A percentile compares a stretch with the other conserved stretches of the same genome.
Conservation (phyloP, 2,888 invertebrate genomes). For the Apotomis turbidana region DNA sequence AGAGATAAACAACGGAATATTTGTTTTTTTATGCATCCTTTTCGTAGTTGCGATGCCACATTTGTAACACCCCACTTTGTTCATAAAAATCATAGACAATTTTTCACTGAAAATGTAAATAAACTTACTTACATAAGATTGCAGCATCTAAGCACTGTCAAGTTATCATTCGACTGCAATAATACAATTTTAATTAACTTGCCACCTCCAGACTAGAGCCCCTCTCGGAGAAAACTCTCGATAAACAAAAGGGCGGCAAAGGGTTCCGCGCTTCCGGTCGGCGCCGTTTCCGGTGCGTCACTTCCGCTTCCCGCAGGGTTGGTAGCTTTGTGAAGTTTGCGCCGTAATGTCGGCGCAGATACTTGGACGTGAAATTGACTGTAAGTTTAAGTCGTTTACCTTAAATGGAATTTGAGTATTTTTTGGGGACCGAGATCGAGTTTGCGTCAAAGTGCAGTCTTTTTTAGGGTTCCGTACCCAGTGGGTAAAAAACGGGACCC, state of each 20-base stretch:
- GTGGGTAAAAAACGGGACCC: too few species aligned
- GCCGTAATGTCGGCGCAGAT: conserved; percentile 23
- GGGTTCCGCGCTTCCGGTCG: conserved; percentile 45
- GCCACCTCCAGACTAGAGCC: neutral
- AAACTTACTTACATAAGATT: neutral
- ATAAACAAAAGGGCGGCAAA: conserved; percentile 46
- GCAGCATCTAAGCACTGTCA: neutral
- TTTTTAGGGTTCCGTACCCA: too few species aligned
- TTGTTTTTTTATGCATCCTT: too few species aligned
- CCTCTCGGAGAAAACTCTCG: conserved; percentile 39
- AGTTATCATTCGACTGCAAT: neutral
- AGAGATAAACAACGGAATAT: too few species aligned
- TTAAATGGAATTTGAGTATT: conserved; percentile 19
- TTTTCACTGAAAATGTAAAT: too few species aligned
- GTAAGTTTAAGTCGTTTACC: conserved; percentile 29
- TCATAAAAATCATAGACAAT: too few species aligned
- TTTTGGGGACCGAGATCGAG: neutral
- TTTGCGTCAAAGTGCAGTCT: neutral
- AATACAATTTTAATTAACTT: conserved; percentile 21
- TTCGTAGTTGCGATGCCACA: too few species aligned
- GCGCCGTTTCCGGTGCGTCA: conserved; percentile 44
- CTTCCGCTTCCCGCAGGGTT: conserved; percentile 27
- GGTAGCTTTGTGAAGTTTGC: conserved; percentile 34
- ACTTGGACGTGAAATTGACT: conserved; percentile 28
- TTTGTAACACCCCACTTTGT: too few species aligned